A percentile compares a stretch with the other conserved stretches of the same genome.
Evolutionary conservation across 2,113 vertebrate species (phyloP).

Genomic region (Ia io): DNA sequence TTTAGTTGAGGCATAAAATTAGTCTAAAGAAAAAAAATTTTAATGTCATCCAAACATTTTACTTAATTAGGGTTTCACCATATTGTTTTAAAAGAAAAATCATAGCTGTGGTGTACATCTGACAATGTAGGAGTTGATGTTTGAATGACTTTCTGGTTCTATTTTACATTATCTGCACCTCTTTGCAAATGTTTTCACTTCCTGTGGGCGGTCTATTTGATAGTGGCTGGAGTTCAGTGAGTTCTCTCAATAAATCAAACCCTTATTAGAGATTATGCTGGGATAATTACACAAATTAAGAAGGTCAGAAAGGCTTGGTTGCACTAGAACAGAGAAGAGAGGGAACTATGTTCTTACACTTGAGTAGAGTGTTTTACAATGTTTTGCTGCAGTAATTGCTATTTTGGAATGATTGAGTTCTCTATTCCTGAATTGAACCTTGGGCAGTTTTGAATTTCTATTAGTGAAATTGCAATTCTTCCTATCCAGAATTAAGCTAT

Average conservation of each 20-base stretch:
- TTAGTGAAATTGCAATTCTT: slow-evolving; percentile 39
- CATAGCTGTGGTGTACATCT: background rate
- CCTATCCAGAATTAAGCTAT: slow-evolving; percentile 36
- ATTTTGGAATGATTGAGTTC: background rate
- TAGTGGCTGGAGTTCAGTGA: background rate
- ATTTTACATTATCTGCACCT: background rate
- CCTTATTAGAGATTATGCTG: slow-evolving; percentile 16
- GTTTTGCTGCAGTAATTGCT: background rate
- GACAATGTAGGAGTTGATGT: background rate
- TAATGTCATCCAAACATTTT: background rate
- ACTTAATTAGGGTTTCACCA: background rate
- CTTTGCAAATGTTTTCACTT: slow-evolving; percentile 9
- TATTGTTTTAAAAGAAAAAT: slow-evolving; percentile 30
- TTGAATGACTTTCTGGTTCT: background rate
- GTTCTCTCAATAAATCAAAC: background rate
- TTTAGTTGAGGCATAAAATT: background rate
- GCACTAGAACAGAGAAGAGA: background rate
- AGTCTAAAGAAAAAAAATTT: background rate
- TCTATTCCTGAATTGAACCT: background rate
- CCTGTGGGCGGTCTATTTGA: background rate
- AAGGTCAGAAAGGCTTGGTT: background rate
- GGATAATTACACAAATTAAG: background rate
- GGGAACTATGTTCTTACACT: background rate
- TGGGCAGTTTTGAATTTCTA: slow-evolving; percentile 10
- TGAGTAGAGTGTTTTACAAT: background rate